phyloP scores from a whole-genome alignment of 2,797 vertebrate species.

The Cryptoblepharus egeriae region DNA sequence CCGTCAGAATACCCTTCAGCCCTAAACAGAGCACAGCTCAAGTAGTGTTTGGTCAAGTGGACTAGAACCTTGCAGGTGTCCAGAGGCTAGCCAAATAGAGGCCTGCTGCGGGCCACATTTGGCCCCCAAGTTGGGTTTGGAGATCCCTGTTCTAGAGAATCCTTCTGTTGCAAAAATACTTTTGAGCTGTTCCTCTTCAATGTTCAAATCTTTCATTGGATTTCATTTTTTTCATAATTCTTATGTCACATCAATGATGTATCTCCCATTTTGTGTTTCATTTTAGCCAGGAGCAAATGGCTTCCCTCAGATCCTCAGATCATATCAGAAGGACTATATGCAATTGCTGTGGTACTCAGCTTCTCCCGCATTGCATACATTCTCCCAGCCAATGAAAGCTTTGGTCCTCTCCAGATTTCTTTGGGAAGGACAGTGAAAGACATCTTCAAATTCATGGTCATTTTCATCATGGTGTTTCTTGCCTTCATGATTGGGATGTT shows the following conservation, averaged over 20 bases:
- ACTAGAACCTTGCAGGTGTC: too few species aligned
- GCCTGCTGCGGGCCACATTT: too few species aligned
- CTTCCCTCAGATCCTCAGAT: conserved; percentile 96
- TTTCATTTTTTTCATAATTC: too few species aligned
- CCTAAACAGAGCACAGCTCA: too few species aligned
- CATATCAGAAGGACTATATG: conserved; percentile 96
- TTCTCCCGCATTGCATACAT: conserved; percentile 98
- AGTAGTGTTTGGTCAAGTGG: too few species aligned
- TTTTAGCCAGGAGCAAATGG: conserved; percentile 96
- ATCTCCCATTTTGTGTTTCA: conserved; percentile 51
- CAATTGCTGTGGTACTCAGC: conserved; percentile 95
- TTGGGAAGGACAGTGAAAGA: conserved; percentile 96
- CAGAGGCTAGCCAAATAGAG: too few species aligned
- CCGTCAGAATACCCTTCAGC: too few species aligned
- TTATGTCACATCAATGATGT: background rate
- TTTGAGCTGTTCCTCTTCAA: too few species aligned
- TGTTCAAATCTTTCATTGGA: too few species aligned
- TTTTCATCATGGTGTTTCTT: conserved; percentile 99
- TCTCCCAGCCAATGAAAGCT: conserved; percentile 97
- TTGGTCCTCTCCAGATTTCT: conserved; percentile 96
- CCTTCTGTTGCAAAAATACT: too few species aligned
- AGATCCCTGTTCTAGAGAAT: too few species aligned
- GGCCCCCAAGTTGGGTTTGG: too few species aligned
- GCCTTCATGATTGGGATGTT: conserved; percentile 99
- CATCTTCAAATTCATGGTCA: conserved; percentile 99